Conservation (phyloP, 2,113 vertebrate species). For the Anarrhichthys ocellatus region DNA sequence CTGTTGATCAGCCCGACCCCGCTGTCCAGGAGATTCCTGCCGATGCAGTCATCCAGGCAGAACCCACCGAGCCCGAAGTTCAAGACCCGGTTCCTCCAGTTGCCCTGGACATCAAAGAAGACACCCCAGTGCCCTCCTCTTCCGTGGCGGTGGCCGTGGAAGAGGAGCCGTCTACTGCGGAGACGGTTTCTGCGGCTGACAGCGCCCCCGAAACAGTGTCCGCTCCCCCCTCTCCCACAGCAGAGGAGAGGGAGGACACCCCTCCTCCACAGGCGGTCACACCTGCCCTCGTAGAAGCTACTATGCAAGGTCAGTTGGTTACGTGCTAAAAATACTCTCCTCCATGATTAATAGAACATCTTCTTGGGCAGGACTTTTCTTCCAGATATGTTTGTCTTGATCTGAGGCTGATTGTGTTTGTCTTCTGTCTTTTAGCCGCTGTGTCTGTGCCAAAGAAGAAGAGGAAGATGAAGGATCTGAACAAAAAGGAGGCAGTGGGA, state of each 20-base stretch:
- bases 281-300: slow-evolving; percentile 82
- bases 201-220: slow-evolving; percentile 33
- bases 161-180: slow-evolving; percentile 33
- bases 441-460: slow-evolving; percentile 97
- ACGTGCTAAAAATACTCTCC: neutral
- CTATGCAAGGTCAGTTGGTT: slow-evolving; percentile 85
- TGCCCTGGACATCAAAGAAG: slow-evolving; percentile 36
- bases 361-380: neutral
- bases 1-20: neutral
- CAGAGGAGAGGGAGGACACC: slow-evolving; percentile 72
- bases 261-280: slow-evolving; percentile 75
- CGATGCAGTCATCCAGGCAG: neutral
- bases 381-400: neutral
- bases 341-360: neutral
- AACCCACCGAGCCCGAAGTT: slow-evolving; percentile 20
- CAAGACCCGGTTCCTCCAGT: slow-evolving; percentile 30
- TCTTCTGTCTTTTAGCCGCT: slow-evolving; percentile 80
- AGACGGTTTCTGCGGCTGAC: slow-evolving; percentile 33
- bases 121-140: slow-evolving; percentile 11
- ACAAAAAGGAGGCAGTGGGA: slow-evolving; percentile 94
- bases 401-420: slow-evolving; percentile 4
- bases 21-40: slow-evolving; percentile 32
- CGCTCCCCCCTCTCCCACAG: slow-evolving; percentile 45
- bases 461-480: slow-evolving; percentile 95
- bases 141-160: slow-evolving; percentile 17